A percentile compares a stretch with the other conserved stretches of the same genome.
Conservation (phyloP, 2,888 invertebrate species). For the Tolmerus cingulatus region DNA sequence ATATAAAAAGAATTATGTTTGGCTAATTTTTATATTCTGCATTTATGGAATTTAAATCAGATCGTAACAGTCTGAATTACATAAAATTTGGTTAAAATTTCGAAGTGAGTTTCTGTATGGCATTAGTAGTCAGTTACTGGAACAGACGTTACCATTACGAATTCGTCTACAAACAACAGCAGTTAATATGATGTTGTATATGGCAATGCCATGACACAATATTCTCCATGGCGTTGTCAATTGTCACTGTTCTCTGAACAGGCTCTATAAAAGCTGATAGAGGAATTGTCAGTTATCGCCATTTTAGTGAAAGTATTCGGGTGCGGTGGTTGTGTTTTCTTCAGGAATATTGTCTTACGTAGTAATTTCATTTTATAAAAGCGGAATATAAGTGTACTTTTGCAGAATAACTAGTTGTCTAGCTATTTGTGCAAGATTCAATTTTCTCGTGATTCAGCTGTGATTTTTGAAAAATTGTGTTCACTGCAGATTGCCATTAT, state of each 20-base stretch:
- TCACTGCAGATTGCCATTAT: neutral
- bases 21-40: too few relatives aligned
- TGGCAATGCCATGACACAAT: neutral
- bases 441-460: neutral
- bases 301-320: slow-evolving; percentile 14
- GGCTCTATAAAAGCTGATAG: slow-evolving; percentile 25
- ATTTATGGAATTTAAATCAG: too few relatives aligned
- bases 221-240: neutral
- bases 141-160: too few relatives aligned
- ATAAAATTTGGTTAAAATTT: too few relatives aligned
- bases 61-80: too few relatives aligned
- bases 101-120: too few relatives aligned
- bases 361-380: neutral
- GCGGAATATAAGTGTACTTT: neutral
- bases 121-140: too few relatives aligned
- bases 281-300: slow-evolving; percentile 18
- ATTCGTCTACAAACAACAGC: too few relatives aligned
- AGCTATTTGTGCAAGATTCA: neutral
- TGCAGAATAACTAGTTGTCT: neutral
- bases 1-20: too few relatives aligned
- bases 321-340: neutral
- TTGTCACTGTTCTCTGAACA: neutral
- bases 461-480: neutral
- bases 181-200: neutral
- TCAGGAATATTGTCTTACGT: neutral